Conservation (phyloP, 2,113 vertebrate genomes). For the Crotophaga sulcirostris region DNA sequence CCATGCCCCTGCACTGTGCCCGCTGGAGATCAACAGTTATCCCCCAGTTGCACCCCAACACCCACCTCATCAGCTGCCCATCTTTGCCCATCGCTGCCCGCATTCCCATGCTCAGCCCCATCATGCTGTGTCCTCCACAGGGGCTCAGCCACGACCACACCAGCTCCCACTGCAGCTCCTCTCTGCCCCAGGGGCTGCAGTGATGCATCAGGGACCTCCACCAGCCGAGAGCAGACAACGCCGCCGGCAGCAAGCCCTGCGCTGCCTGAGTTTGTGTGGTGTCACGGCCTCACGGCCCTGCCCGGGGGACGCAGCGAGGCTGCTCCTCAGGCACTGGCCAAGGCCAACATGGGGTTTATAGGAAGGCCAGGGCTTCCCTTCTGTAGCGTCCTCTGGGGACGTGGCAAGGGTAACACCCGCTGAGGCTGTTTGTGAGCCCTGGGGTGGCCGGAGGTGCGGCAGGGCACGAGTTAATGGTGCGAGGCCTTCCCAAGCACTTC, state of each 20-base stretch:
- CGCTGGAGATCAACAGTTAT: neutral
- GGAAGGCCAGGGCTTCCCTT: neutral
- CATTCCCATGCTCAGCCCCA: neutral
- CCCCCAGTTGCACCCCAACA: neutral
- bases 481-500: constrained; percentile 44
- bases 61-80: neutral
- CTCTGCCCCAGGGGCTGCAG: rapidly evolving
- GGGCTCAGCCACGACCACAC: rapidly evolving
- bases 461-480: constrained; percentile 32
- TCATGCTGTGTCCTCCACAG: rapidly evolving
- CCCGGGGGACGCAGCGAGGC: neutral
- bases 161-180: neutral
- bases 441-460: neutral
- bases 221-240: rapidly evolving
- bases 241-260: neutral
- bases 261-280: neutral
- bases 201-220: rapidly evolving
- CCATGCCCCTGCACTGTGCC: rapidly evolving
- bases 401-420: neutral
- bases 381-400: neutral
- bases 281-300: neutral
- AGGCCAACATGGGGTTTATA: neutral
- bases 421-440: neutral
- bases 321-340: neutral
- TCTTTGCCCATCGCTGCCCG: neutral